These are phyloP conservation scores for Palythoa grandis DNA, from an alignment of 92 coral and sea anemone species.

Conservation along the genomic window DNA sequence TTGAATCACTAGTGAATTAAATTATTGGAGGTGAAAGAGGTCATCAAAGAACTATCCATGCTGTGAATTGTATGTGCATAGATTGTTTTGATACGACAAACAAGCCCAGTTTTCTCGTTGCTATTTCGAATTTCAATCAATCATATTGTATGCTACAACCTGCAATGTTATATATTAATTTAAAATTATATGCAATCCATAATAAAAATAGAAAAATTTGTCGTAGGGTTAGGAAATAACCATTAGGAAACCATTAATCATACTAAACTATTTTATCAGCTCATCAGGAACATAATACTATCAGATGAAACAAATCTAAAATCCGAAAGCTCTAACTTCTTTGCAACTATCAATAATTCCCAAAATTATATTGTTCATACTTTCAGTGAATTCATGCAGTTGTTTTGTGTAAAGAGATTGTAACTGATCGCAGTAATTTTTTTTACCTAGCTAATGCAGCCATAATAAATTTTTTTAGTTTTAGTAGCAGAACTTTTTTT, in stretches of 20 bases:
- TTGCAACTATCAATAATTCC: not conserved
- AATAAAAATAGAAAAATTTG: constrained; percentile 26
- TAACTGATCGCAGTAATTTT: too few species aligned
- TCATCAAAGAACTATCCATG: constrained; percentile 3
- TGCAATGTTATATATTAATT: constrained; percentile 39
- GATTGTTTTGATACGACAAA: constrained; percentile 15
- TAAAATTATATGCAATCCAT: not conserved
- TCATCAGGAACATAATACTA: not conserved
- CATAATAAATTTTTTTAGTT: not conserved
- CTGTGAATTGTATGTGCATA: constrained; percentile 33
- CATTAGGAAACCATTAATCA: constrained; percentile 43
- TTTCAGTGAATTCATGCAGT: not conserved
- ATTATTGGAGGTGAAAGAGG: not conserved
- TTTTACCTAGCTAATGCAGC: not conserved
- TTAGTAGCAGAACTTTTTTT: too few species aligned
- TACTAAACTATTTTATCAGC: not conserved
- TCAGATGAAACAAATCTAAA: not conserved
- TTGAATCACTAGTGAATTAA: not conserved
- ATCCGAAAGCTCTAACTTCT: not conserved
- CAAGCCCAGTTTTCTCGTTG: not conserved
- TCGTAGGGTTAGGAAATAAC: constrained; percentile 20
- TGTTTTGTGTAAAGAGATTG: not conserved
- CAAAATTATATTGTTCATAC: not conserved
- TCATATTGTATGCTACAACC: constrained; percentile 32
- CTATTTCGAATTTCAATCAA: constrained; percentile 24